phyloP scores from a whole-genome alignment of 2,888 invertebrate species.

The Trichopoda pennipes region DNA sequence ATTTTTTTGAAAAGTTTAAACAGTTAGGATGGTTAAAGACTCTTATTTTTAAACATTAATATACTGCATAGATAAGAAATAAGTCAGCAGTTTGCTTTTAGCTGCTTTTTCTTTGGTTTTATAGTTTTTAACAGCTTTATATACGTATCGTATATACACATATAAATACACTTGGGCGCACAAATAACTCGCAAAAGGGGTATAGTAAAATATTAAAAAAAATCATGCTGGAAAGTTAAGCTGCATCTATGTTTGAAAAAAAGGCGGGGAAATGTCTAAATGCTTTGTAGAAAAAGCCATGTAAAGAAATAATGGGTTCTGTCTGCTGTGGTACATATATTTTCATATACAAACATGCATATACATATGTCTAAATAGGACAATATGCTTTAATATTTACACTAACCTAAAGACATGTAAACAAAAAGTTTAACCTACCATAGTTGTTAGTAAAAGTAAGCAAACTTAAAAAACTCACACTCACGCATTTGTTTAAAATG shows the following conservation, averaged over 20 bases:
- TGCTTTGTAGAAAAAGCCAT: constrained; percentile 20
- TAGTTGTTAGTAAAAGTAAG: constrained; percentile 12
- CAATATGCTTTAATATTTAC: constrained; percentile 51
- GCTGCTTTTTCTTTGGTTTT: not conserved
- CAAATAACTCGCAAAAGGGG: not conserved
- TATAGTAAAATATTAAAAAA: constrained; percentile 1
- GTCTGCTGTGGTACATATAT: constrained; percentile 3
- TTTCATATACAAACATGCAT: too few species aligned
- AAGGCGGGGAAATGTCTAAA: not conserved
- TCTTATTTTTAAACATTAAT: not conserved
- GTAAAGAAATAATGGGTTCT: constrained; percentile 35
- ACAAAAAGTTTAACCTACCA: constrained; percentile 65
- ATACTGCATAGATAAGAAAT: not conserved
- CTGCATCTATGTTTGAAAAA: not conserved
- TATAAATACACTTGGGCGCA: not conserved
- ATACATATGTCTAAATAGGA: not conserved
- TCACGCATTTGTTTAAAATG: constrained; percentile 18
- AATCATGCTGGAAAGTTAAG: not conserved
- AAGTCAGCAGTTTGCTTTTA: not conserved
- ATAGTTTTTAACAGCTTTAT: constrained; percentile 4
- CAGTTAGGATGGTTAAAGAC: not conserved
- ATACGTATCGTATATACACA: not conserved
- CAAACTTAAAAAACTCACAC: constrained; percentile 31
- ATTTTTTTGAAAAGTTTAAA: constrained; percentile 7
- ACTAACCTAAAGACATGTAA: constrained; percentile 72